Evolutionary conservation across 1,140 invertebrate genomes (phyloP).

Genomic region (Lepidurus couesii): DNA sequence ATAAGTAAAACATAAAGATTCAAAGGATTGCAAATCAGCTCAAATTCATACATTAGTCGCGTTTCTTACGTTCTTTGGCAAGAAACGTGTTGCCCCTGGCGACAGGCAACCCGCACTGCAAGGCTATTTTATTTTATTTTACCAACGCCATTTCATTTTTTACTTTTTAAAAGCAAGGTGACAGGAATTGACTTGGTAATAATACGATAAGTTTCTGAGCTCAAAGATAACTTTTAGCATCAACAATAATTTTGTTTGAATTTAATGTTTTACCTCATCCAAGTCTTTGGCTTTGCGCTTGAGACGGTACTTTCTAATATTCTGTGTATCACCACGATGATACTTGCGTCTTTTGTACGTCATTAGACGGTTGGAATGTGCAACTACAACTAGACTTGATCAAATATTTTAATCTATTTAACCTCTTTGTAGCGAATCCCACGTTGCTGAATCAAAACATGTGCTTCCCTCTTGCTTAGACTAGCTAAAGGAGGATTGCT

Average conservation of each 20-base stretch:
- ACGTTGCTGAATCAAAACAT: background rate
- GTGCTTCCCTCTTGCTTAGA: background rate
- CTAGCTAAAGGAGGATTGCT: background rate
- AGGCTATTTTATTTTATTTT: too few relatives aligned
- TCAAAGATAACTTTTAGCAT: background rate
- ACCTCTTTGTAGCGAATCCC: background rate
- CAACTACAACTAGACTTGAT: background rate
- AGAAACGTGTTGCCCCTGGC: too few relatives aligned
- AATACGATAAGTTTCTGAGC: too few relatives aligned
- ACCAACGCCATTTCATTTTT: too few relatives aligned
- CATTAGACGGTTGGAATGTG: conserved; percentile 43
- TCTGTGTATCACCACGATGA: conserved; percentile 66
- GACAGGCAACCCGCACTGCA: too few relatives aligned
- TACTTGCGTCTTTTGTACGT: conserved; percentile 67
- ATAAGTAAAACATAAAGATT: too few relatives aligned
- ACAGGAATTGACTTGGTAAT: too few relatives aligned
- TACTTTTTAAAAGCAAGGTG: too few relatives aligned
- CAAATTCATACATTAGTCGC: too few relatives aligned
- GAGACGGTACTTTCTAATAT: conserved; percentile 65
- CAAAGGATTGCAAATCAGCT: too few relatives aligned
- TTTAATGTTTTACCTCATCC: conserved; percentile 55
- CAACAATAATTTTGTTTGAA: background rate
- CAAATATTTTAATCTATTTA: background rate
- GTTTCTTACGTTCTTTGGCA: too few relatives aligned
- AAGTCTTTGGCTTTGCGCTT: conserved; percentile 68